Evolutionary conservation across 2,113 vertebrate species (phyloP).

Genomic region (Perognathus longimembris): DNA sequence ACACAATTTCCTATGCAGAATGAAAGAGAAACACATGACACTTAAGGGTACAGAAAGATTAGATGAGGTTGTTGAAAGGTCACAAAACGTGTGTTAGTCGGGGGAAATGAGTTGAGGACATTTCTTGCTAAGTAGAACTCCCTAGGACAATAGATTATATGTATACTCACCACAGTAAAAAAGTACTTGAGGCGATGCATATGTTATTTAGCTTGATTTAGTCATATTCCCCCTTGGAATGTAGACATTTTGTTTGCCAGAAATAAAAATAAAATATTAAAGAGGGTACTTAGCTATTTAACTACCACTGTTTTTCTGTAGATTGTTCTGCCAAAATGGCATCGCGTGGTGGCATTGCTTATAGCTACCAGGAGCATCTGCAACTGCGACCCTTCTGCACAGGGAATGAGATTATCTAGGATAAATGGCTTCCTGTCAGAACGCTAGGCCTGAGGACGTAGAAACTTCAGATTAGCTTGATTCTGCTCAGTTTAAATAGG

Average conservation of each 20-base stretch:
- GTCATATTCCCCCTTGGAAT: background rate
- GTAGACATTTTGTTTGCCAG: background rate
- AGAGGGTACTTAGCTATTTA: background rate
- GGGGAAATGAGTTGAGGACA: background rate
- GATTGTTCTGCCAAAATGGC: background rate
- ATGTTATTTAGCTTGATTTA: background rate
- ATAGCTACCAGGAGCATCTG: background rate
- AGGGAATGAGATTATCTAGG: background rate
- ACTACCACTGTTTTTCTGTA: background rate
- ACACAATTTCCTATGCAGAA: background rate
- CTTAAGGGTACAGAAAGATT: background rate
- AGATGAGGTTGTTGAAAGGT: background rate
- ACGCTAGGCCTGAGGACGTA: background rate
- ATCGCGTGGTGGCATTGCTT: background rate
- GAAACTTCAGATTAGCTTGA: background rate
- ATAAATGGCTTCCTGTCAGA: background rate
- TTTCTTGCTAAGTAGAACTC: background rate
- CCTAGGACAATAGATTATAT: background rate
- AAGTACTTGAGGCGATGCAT: background rate
- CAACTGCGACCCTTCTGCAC: background rate
- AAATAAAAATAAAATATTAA: constrained; percentile 11
- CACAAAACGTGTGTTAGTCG: background rate
- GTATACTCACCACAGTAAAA: background rate
- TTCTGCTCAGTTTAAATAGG: background rate
- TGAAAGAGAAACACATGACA: background rate